phyloP scores from a whole-genome alignment of 2,797 vertebrate species.

The Tokudaia tokunoshimensis region DNA sequence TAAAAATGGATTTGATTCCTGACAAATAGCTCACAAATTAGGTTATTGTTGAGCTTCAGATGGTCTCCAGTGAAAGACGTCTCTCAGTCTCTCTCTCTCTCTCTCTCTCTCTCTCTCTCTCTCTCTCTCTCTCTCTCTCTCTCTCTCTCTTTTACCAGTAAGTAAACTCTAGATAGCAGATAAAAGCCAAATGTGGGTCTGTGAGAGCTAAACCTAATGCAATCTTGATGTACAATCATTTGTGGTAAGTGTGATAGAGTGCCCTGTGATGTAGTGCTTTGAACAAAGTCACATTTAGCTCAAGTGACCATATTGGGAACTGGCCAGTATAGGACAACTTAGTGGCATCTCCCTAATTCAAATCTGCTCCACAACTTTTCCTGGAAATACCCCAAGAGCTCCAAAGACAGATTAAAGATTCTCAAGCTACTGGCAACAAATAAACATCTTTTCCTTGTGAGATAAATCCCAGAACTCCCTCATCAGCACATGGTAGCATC shows the following conservation, averaged over 20 bases:
- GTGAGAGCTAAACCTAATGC: neutral
- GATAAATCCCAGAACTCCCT: conserved; percentile 14
- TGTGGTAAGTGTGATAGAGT: neutral
- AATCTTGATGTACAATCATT: neutral
- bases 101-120: neutral
- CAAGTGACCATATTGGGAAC: conserved; percentile 48
- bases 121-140: neutral
- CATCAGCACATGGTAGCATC: neutral
- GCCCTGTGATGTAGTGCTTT: neutral
- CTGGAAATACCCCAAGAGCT: conserved; percentile 50
- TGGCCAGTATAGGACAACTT: neutral
- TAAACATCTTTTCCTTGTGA: neutral
- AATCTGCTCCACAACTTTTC: conserved; percentile 45
- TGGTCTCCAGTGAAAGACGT: neutral
- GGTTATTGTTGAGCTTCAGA: conserved; percentile 26
- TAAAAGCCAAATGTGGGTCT: conserved; percentile 47
- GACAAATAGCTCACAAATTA: neutral
- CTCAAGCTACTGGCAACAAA: conserved; percentile 17
- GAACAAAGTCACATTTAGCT: conserved; percentile 18
- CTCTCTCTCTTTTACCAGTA: neutral
- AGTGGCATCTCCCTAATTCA: conserved; percentile 66
- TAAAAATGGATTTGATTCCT: conserved; percentile 36
- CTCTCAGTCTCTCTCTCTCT: neutral
- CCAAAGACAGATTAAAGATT: conserved; percentile 47
- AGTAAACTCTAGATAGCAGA: conserved; percentile 2